Conservation (phyloP, 2,113 vertebrate genomes). For the Macaca fascicularis region T2T-MFA8v1.1 NC_088392.1:53728501-53729000, state of each 20-base stretch:
- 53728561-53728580: background rate
- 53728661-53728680: background rate
- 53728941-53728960: background rate
- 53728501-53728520: background rate
- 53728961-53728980: background rate
- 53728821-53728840: background rate
- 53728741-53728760: background rate
- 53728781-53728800: background rate
- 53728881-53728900: background rate
- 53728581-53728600: background rate
- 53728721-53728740: background rate
- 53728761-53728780: background rate
- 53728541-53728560: background rate
- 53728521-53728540: background rate
- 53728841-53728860: background rate
- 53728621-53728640: background rate
- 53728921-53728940: background rate
- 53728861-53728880: background rate
- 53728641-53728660: background rate
- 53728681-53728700: background rate
- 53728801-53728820: slow-evolving; percentile 3
- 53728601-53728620: background rate
- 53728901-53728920: background rate
- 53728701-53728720: background rate
- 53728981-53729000: background rate